Evolutionary conservation across 2,888 invertebrate genomes (phyloP).

Genomic region (Autographa pulchrina): DNA sequence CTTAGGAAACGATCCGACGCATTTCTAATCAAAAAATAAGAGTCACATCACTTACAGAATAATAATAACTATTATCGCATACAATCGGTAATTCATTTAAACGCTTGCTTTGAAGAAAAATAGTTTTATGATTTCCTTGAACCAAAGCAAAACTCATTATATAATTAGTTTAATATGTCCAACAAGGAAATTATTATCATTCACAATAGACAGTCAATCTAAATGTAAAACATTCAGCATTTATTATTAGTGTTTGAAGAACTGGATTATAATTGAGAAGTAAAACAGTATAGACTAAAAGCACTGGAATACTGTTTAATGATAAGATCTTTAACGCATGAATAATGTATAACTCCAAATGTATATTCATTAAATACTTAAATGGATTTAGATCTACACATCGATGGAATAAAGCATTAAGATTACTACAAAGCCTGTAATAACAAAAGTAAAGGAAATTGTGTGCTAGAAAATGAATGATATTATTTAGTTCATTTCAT

Average conservation of each 20-base stretch:
- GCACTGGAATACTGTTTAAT: not conserved
- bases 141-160: not conserved
- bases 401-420: not conserved
- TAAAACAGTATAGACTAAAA: not conserved
- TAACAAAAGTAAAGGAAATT: not conserved
- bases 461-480: not conserved
- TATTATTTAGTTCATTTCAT: not conserved
- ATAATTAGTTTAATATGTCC: not conserved
- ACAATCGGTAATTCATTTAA: conserved; percentile 26
- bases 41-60: not conserved
- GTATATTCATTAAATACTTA: conserved; percentile 1
- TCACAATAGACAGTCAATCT: not conserved
- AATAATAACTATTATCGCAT: not conserved
- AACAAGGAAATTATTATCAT: not conserved
- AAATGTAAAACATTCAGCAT: not conserved
- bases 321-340: not conserved
- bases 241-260: not conserved
- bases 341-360: conserved; percentile 6
- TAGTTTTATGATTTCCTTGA: conserved; percentile 16
- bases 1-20: not conserved
- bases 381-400: conserved; percentile 12
- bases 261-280: not conserved
- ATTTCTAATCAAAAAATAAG: not conserved
- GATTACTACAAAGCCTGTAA: not conserved
- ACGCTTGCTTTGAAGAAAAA: conserved; percentile 8